A percentile compares a stretch with the other conserved stretches of the same genome.
Evolutionary conservation across 2,888 invertebrate genomes (phyloP).

Genomic region (Ametastegia equiseti): DNA sequence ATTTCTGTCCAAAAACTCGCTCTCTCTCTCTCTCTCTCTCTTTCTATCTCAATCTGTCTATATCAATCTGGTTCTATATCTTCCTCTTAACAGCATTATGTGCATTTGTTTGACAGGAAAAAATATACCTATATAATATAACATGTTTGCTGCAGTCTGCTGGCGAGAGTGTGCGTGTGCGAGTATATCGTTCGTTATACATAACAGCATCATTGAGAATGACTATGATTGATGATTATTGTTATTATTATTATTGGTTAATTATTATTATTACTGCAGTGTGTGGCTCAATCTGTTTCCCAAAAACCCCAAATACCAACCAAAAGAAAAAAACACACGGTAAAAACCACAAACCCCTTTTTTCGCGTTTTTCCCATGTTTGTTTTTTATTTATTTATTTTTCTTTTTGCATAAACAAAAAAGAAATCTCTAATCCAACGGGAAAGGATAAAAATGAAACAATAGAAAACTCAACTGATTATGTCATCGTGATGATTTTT

Average conservation of each 20-base stretch:
- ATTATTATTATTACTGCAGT: too few species aligned
- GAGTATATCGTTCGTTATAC: background rate
- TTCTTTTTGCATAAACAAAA: too few species aligned
- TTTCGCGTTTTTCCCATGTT: too few species aligned
- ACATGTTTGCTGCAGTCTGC: constrained; percentile 1
- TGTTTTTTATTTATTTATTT: too few species aligned
- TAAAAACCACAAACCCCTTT: background rate
- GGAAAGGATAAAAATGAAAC: too few species aligned
- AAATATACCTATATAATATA: background rate
- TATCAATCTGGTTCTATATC: background rate
- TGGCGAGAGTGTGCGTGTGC: background rate
- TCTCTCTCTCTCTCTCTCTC: too few species aligned
- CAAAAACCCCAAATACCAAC: background rate
- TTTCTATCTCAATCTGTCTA: too few species aligned
- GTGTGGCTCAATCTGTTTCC: background rate
- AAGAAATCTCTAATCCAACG: too few species aligned
- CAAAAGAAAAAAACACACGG: background rate
- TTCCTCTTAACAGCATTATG: background rate
- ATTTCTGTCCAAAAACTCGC: constrained; percentile 18
- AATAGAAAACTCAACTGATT: too few species aligned
- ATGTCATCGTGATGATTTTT: too few species aligned
- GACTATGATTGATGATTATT: too few species aligned
- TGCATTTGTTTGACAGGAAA: constrained; percentile 8
- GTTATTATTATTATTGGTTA: too few species aligned
- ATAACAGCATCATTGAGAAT: background rate